phyloP scores from a whole-genome alignment of 92 coral and sea anemone genomes.

The Parazoanthus darwini region DNA sequence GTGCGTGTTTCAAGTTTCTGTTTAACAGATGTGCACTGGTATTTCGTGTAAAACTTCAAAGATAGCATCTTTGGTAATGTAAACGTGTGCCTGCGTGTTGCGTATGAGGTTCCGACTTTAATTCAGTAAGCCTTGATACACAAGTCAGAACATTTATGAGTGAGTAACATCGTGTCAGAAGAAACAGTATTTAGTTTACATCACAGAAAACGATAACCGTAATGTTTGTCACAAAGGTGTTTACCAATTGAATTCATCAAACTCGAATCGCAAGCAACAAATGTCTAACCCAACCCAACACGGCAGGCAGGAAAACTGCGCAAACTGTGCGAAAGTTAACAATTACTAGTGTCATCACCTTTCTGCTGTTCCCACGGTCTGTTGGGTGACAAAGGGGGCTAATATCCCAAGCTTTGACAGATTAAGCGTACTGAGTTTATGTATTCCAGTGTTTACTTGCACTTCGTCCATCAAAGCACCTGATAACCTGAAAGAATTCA shows the following conservation, averaged over 20 bases:
- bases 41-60: constrained; percentile 15
- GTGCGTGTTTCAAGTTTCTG: constrained; percentile 38
- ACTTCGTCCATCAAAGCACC: constrained; percentile 30
- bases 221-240: background rate
- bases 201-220: background rate
- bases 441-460: constrained; percentile 24
- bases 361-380: constrained; percentile 29
- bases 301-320: background rate
- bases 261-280: background rate
- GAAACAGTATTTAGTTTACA: background rate
- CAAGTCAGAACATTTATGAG: background rate
- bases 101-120: constrained; percentile 10
- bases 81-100: constrained; percentile 32
- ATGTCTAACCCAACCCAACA: background rate
- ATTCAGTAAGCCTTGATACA: constrained; percentile 27
- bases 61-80: constrained; percentile 38
- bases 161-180: background rate
- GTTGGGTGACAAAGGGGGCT: constrained; percentile 24
- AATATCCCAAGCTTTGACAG: constrained; percentile 25
- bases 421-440: constrained; percentile 26
- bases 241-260: background rate
- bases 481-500: constrained; percentile 10
- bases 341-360: constrained; percentile 14
- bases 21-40: constrained; percentile 42
- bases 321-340: background rate